Base-by-base conservation (phyloP, 2,888 invertebrate species). In the Limnephilus marmoratus region DNA sequence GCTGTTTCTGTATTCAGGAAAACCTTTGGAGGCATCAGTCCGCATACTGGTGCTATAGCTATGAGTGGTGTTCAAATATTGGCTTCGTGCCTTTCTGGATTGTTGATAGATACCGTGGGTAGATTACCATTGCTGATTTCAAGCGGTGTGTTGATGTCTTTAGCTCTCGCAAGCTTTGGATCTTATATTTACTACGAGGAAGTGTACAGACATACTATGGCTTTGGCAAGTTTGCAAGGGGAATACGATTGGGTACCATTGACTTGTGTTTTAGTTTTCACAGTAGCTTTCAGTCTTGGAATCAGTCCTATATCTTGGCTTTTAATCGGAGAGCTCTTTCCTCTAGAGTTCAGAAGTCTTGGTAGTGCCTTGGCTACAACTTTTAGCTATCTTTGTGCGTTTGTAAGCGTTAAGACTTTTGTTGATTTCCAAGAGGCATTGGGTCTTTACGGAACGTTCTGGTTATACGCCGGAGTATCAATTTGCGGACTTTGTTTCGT, bases 101-200 rank as follows among this genome's bases (percentile, higher is more conserved):
- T 98, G 95, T 96, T 99, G 82, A 98, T 99, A 94, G 99, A 99
- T 95, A 97, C 97, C 91, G 97, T 98, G 90, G 99, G 99, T 12
- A 96, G 99, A 93, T 95, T 98, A 45, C 98, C 99, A 0, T 96
- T 99, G 53, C 96, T 99, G 41, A 97, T 98, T 94, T 98, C 98
- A 85, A 98, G 98, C 94, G 98, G 98, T 93, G 97, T 98, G 7
- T 97, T 98, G 95, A 98, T 98, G 98, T 98, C 98, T 0, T 96
- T 98, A 94, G 98, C 98, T 0, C 96, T 98, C 94, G 98, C 98
- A 68, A 98, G 98, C 0, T 98, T 98, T 94, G 98, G 98, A 34
- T 98, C 98, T 13, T 98, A 98, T 94, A 97, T 98, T n/a, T 98
- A 98, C 95, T 98, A 98, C 95, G 97, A 97, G 95, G 97, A 97